Evolutionary conservation across 2,888 invertebrate genomes (phyloP), one percentile per base, ranked within the genome.

Genomic region (Andrena chrysosceles): DNA sequence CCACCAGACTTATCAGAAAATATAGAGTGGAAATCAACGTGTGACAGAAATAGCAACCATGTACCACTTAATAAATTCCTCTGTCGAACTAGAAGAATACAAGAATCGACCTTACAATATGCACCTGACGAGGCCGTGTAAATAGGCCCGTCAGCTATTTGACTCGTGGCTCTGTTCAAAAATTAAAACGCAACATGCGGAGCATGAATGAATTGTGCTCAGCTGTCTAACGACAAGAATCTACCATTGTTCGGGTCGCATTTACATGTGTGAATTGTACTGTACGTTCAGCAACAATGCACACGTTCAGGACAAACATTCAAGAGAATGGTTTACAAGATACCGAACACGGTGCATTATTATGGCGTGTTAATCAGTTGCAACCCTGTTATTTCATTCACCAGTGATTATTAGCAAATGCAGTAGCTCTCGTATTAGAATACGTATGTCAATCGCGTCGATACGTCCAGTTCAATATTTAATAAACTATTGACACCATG

Each of bases 231-330:
- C 63, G 67, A 64, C 70, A 71, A 73, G 56, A 52, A 73, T 70
- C 23, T 56, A 16, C 66, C 48, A 86, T 86, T 86, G 86, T 86
- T 82, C 76, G 26, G n/a, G 26, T 42, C n/a, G 56, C 67, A 77
- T 85, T 82, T 85, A 71, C 85, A 73, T 66, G 68, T 77, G 81
- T 63, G 82, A 78, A 79, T 82, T 78, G 66, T 71, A 79, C 71
- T 74, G 70, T 70, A 49, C 35, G 33, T 56, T 64, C 60, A 59
- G 64, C 52, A 64, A 60, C 66, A 77, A 77, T 71, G 52, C 42
- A 10, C 20, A 29, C 52, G 16, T n/a, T 20, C 56, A 16, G 54
- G 67, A 62, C 60, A 52, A 67, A 63, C 49, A 54, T 76, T 29
- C 49, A 60, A 33, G 31, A n/a, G 64, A 59, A 66, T 54, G 68